Base-by-base conservation (phyloP, 2,113 vertebrate species). In the Deroptyus accipitrinus region DNA sequence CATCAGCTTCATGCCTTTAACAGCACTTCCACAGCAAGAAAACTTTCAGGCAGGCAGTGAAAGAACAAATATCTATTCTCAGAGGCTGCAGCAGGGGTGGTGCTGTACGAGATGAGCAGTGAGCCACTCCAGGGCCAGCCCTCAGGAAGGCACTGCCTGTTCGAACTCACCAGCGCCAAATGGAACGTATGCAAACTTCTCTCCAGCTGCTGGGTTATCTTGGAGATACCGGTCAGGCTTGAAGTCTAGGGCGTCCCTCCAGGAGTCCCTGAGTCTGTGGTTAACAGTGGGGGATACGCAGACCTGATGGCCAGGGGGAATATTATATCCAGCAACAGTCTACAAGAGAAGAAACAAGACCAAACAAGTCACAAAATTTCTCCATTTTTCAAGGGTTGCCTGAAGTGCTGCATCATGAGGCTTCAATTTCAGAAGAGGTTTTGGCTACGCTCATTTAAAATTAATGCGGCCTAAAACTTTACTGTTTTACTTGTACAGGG, bases 251-350 rank as follows among this genome's bases (percentile, higher is more conserved):
- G 98, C 98, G 2, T 99, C 94, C 2, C 49, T 78, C 99, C 99
- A 99, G 41, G 98, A 98, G 93, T 99, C 99, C 28, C 95, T 97
- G 63, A 99, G 99, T 39, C 99, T 98, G 18, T 99, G 99, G 96
- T 99, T 99, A 73, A 99, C 98, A 8, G 99, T 99, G 23, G 99
- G 99, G 66, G 99, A 99, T 11, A 99, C 99, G 37, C 99, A 99
- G 85, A 99, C 99, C 96, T 99, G 99, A 96, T 99, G 99, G 59
- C 99, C 99, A 0, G 98, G 98, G 14, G 99, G 99, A 95, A 99
- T 99, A 94, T 95, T 98, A 90, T 98, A 99, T 17, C 99, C 99
- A 66, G 98, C 98, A 10, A 99, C 97, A 9, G 94, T 99, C 99
- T 99, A 57, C 63, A 64, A 72, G 52, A 55, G 68, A 89, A 73